Evolutionary conservation across 1,140 invertebrate species (phyloP).

Genomic region (Pachypsylla venusta): DNA sequence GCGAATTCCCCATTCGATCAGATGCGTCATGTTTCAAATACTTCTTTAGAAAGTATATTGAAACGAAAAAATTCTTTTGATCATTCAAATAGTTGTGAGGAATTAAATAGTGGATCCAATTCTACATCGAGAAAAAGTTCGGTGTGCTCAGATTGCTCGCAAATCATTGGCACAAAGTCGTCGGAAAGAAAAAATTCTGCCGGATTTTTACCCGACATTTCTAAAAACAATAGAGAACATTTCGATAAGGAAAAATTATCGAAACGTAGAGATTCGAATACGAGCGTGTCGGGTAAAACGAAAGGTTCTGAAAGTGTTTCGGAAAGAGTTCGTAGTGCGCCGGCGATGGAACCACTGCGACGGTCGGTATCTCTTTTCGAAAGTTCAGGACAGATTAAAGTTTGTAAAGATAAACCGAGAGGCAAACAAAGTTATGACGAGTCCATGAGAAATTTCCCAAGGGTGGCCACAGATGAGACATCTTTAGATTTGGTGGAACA

Average conservation of each 20-base stretch:
- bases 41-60: constrained; percentile 9
- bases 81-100: neutral
- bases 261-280: neutral
- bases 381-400: neutral
- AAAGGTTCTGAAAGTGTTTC: no score
- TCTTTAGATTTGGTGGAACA: constrained; percentile 22
- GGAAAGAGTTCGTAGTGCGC: no score
- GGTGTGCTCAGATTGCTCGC: neutral
- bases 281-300: neutral
- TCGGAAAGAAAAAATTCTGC: neutral
- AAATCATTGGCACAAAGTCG: neutral
- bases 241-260: neutral
- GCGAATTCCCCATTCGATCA: neutral
- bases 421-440: neutral
- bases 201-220: constrained; percentile 2
- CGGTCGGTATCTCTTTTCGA: neutral
- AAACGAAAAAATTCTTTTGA: neutral
- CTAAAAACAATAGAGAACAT: neutral
- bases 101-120: neutral
- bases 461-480: neutral
- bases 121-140: neutral
- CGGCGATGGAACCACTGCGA: neutral
- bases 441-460: neutral
- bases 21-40: constrained; percentile 17
- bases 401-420: neutral